Conservation (phyloP, 2,797 vertebrate species). For the Macropus fuliginosus region DNA sequence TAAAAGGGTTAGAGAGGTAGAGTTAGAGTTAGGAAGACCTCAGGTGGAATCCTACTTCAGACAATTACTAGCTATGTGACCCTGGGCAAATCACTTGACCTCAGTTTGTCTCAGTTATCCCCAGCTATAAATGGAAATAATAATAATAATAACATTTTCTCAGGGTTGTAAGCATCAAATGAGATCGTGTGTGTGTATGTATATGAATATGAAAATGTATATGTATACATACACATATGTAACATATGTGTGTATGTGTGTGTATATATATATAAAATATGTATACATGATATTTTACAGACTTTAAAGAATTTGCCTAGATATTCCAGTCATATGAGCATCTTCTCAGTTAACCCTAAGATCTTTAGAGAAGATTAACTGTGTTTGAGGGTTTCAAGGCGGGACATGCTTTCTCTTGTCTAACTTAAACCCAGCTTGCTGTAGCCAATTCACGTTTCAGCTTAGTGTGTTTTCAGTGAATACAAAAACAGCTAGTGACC, state of each 20-base stretch:
- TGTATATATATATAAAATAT: too few species aligned
- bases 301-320: background rate
- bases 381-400: background rate
- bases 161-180: background rate
- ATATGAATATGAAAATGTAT: background rate
- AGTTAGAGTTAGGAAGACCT: background rate
- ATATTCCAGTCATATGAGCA: background rate
- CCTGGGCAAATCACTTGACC: background rate
- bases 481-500: background rate
- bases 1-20: background rate
- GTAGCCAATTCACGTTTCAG: background rate
- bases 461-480: background rate
- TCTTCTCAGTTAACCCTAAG: background rate
- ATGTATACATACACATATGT: background rate
- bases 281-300: background rate
- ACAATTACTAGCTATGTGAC: background rate
- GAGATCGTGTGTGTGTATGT: background rate
- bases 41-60: background rate
- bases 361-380: background rate
- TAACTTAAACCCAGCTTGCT: background rate
- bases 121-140: background rate
- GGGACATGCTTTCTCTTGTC: background rate
- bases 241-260: too few species aligned
- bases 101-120: background rate
- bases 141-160: background rate